These are phyloP conservation scores for Dendrolimus pini DNA, from an alignment of 2,888 invertebrate genomes.

Conservation along the genomic window DNA sequence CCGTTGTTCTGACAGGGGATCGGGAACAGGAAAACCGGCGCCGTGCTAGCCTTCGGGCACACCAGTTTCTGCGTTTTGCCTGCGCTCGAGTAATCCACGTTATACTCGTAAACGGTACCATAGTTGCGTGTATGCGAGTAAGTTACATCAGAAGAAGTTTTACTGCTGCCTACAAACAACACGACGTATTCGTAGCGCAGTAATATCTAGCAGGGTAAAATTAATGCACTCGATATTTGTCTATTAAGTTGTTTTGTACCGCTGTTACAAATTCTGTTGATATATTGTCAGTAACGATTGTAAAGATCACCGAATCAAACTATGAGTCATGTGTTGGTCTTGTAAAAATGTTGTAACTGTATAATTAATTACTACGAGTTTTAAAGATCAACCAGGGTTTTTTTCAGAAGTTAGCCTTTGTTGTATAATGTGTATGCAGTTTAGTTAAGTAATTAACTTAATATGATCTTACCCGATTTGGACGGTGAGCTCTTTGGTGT, in stretches of 20 bases:
- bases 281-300: neutral
- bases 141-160: slow-evolving; percentile 34
- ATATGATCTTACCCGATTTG: slow-evolving; percentile 37
- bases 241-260: no score
- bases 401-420: neutral
- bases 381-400: slow-evolving; percentile 4
- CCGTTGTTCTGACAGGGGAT: slow-evolving; percentile 64
- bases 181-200: slow-evolving; percentile 25
- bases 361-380: slow-evolving; percentile 2
- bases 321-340: neutral
- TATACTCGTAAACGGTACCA: slow-evolving; percentile 30
- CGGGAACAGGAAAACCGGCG: slow-evolving; percentile 55
- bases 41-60: slow-evolving; percentile 54
- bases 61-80: slow-evolving; percentile 60
- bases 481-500: slow-evolving; percentile 28
- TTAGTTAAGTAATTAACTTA: neutral
- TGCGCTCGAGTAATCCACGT: slow-evolving; percentile 42
- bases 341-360: neutral
- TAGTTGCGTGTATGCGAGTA: slow-evolving; percentile 33
- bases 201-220: slow-evolving; percentile 22
- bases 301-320: neutral
- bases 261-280: no score
- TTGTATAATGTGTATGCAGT: neutral
- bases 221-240: neutral
- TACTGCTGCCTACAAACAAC: slow-evolving; percentile 37